Conservation (phyloP, 2,797 vertebrate species). For the Pipistrellus kuhlii region DNA sequence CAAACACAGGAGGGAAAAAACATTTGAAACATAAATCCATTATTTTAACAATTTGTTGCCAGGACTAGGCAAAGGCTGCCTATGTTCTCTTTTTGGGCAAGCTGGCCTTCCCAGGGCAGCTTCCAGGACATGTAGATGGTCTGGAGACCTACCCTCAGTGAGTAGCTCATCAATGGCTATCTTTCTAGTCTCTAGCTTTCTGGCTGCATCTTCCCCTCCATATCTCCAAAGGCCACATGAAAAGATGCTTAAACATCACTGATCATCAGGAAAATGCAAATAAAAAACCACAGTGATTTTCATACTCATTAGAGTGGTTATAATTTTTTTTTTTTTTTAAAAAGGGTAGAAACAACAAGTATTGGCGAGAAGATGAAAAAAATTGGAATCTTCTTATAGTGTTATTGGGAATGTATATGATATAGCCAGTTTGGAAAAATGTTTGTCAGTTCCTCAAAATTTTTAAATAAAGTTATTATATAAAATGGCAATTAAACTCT, state of each 20-base stretch:
- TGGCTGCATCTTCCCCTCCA: too few species aligned
- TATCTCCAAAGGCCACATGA: not conserved
- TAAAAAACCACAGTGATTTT: not conserved
- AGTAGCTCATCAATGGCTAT: not conserved
- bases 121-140: not conserved
- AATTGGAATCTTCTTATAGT: not conserved
- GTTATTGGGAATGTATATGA: not conserved
- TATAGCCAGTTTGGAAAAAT: not conserved
- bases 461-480: not conserved
- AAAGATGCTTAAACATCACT: not conserved
- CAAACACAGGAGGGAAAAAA: slow-evolving; percentile 81
- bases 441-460: not conserved
- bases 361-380: not conserved
- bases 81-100: not conserved
- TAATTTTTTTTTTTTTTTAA: too few species aligned
- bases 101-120: not conserved
- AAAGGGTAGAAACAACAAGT: not conserved
- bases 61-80: slow-evolving; percentile 67
- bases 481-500: not conserved
- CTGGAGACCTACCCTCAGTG: rapidly evolving
- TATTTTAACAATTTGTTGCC: slow-evolving; percentile 82
- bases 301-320: not conserved
- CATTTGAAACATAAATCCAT: slow-evolving; percentile 79
- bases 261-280: not conserved
- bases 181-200: not conserved